phyloP scores from a whole-genome alignment of 1,140 invertebrate species.

The Conus betulinus region DNA sequence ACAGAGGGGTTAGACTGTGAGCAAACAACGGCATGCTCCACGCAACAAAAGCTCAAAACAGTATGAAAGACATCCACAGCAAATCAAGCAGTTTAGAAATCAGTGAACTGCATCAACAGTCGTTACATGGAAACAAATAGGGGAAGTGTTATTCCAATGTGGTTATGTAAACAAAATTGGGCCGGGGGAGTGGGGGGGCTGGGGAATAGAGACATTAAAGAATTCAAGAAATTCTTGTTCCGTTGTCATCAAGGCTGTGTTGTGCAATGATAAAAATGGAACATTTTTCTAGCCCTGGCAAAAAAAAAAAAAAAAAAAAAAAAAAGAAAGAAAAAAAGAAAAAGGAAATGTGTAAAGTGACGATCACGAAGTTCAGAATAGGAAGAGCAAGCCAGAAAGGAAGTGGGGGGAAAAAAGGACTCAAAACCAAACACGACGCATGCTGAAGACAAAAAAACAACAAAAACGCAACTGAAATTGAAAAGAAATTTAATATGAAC shows the following conservation, averaged over 20 bases:
- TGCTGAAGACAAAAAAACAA: constrained; percentile 41
- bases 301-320: no score
- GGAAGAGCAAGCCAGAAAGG: neutral
- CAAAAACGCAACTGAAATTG: constrained; percentile 44
- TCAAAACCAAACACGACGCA: constrained; percentile 33
- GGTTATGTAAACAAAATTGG: neutral
- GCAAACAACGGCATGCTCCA: neutral
- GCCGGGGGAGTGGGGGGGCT: no score
- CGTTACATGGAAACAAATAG: neutral
- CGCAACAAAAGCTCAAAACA: constrained; percentile 19
- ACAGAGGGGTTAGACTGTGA: neutral
- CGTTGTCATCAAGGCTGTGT: neutral
- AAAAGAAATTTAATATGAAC: constrained; percentile 48
- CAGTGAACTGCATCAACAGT: neutral
- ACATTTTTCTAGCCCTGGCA: neutral
- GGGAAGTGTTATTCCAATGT: neutral
- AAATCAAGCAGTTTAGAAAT: constrained; percentile 16
- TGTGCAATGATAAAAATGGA: neutral
- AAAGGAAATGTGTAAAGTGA: neutral
- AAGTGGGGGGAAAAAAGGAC: neutral
- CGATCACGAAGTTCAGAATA: neutral
- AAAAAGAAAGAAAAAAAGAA: no score
- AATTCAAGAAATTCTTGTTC: neutral
- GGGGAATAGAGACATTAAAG: no score
- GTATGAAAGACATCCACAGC: constrained; percentile 25